Percentiles rank a stretch among this genome's conserved stretches.
Evolutionary conservation across 2,797 vertebrate species (phyloP).

Genomic region (Oreochromis mossambicus): DNA sequence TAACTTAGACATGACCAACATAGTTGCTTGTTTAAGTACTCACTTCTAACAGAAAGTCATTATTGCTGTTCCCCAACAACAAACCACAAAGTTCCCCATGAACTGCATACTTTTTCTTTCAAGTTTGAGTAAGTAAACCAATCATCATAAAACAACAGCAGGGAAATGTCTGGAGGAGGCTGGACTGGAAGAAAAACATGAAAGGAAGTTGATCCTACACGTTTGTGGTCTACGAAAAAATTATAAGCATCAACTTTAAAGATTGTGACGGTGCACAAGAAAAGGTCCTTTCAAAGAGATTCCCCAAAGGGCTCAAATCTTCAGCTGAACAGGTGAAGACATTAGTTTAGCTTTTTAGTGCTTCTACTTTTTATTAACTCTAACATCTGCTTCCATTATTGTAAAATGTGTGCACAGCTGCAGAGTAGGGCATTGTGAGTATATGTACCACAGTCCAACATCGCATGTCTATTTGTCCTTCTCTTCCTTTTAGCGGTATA

Average conservation of each 20-base stretch:
- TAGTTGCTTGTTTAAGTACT: neutral
- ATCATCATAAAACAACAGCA: neutral
- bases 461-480: neutral
- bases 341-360: neutral
- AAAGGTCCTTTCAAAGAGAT: neutral
- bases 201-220: neutral
- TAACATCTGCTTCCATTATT: neutral
- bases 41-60: neutral
- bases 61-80: neutral
- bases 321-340: neutral
- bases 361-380: neutral
- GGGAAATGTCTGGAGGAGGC: neutral
- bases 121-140: slow-evolving; percentile 11
- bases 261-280: neutral
- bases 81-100: neutral
- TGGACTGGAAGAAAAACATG: neutral
- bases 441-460: neutral
- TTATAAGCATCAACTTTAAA: neutral
- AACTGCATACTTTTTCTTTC: neutral
- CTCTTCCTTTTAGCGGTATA: neutral
- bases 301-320: neutral
- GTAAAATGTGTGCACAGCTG: neutral
- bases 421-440: neutral
- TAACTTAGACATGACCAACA: neutral
- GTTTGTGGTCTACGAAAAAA: neutral